Conservation (phyloP, 1,140 invertebrate species). For the Drosophila prosaltans region DNA sequence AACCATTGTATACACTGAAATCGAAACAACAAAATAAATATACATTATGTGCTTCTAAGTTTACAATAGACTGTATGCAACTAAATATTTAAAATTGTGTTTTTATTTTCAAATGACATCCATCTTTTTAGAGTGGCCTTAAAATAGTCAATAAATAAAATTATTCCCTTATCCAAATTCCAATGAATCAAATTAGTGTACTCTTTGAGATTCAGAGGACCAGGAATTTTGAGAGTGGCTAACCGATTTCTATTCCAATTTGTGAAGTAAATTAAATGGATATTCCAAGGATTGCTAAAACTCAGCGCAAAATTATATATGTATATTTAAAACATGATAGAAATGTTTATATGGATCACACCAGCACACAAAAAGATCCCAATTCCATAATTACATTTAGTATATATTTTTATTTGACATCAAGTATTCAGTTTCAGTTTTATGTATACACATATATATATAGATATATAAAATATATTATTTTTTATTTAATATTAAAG, state of each 20-base stretch:
- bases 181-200: too few species aligned
- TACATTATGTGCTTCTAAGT: constrained; percentile 58
- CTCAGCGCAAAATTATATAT: too few species aligned
- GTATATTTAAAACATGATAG: too few species aligned
- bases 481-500: constrained; percentile 67
- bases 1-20: constrained; percentile 62
- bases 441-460: constrained; percentile 43
- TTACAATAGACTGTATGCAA: constrained; percentile 42
- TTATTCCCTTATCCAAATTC: too few species aligned
- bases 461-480: constrained; percentile 76
- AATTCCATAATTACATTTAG: constrained; percentile 55
- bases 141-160: too few species aligned
- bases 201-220: too few species aligned
- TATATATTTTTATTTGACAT: constrained; percentile 79
- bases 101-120: neutral
- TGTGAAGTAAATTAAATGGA: too few species aligned
- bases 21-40: constrained; percentile 51
- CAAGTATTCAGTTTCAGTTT: constrained; percentile 74
- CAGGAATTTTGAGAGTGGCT: too few species aligned
- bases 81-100: constrained; percentile 6
- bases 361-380: too few species aligned
- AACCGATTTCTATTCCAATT: too few species aligned
- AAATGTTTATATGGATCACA: too few species aligned
- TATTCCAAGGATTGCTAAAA: too few species aligned
- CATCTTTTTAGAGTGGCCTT: neutral